These are phyloP conservation scores for Andrena hattorfiana DNA, from an alignment of 2,888 invertebrate genomes.

Conservation along the genomic window DNA sequence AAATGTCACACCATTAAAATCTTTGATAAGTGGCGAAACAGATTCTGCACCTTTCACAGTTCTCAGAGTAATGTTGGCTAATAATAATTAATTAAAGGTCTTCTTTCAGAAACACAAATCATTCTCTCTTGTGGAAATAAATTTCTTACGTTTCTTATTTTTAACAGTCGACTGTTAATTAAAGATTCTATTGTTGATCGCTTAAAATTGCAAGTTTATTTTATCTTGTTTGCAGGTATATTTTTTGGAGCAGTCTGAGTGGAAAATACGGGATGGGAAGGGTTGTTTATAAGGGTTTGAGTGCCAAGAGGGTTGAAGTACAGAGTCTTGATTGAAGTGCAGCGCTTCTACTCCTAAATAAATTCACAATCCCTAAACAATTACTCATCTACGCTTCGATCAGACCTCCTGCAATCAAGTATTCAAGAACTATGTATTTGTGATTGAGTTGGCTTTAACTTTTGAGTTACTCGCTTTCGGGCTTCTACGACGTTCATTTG, in stretches of 20 bases:
- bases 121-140: too few relatives aligned
- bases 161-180: too few relatives aligned
- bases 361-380: conserved; percentile 32
- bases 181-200: too few relatives aligned
- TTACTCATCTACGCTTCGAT: conserved; percentile 31
- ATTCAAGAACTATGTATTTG: conserved; percentile 21
- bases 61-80: too few relatives aligned
- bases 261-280: background rate
- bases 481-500: conserved; percentile 21
- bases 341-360: background rate
- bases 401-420: conserved; percentile 23
- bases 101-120: too few relatives aligned
- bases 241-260: background rate
- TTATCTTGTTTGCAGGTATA: background rate
- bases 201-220: too few relatives aligned
- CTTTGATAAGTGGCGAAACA: background rate
- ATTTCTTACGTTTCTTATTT: too few relatives aligned
- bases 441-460: conserved; percentile 27
- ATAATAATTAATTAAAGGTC: too few relatives aligned
- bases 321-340: background rate
- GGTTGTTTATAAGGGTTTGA: background rate
- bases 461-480: conserved; percentile 10
- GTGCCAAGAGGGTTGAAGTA: background rate
- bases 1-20: background rate
- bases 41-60: background rate